A percentile compares a stretch with the other conserved stretches of the same genome.
Evolutionary conservation across 1,140 invertebrate species (phyloP).

Genomic region (Dufourea novaeangliae): DNA sequence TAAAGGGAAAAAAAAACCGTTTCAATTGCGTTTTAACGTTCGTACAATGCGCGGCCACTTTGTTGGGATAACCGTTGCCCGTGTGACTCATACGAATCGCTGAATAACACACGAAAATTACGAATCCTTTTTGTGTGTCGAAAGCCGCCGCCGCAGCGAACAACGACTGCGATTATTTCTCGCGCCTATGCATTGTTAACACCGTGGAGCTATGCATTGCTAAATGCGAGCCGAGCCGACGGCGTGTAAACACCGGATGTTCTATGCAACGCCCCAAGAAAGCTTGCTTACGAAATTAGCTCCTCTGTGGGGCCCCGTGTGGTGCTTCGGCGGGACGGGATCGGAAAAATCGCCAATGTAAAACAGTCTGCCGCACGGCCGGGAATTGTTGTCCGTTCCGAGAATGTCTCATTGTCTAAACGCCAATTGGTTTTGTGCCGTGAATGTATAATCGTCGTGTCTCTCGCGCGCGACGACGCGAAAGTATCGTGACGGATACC

Average conservation of each 20-base stretch:
- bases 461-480: neutral
- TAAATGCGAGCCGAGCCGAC: constrained; percentile 14
- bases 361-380: neutral
- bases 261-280: constrained; percentile 29
- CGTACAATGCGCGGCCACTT: too few species aligned
- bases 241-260: constrained; percentile 38
- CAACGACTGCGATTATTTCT: constrained; percentile 6
- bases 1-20: too few species aligned
- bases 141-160: neutral
- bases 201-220: neutral
- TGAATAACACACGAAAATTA: neutral
- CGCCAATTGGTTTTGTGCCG: neutral
- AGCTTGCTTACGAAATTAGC: constrained; percentile 27
- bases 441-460: neutral
- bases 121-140: constrained; percentile 1
- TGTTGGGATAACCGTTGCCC: neutral
- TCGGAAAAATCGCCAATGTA: constrained; percentile 9
- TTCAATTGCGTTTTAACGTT: neutral
- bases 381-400: neutral
- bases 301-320: neutral
- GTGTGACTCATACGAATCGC: neutral
- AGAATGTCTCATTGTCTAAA: neutral
- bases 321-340: neutral
- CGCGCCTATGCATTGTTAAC: constrained; percentile 17
- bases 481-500: too few species aligned